Evolutionary conservation across 2,888 invertebrate species (phyloP).

Genomic region (Itoplectis maculator): DNA sequence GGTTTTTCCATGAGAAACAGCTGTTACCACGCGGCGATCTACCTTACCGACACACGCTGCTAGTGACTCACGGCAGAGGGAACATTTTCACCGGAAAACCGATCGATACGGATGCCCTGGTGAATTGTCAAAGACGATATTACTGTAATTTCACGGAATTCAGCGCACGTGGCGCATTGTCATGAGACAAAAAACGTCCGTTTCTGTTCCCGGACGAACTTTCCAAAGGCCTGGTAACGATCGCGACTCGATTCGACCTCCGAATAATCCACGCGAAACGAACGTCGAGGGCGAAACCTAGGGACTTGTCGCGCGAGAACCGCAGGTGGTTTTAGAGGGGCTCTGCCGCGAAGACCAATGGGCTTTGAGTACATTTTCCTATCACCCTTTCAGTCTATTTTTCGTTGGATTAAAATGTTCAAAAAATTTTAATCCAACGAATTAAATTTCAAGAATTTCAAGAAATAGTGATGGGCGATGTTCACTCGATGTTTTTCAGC

Average conservation of each 20-base stretch:
- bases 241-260: too few species aligned
- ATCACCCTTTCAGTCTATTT: neutral
- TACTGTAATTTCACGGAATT: neutral
- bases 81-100: conserved; percentile 19
- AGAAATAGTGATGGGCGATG: too few species aligned
- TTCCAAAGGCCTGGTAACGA: too few species aligned
- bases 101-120: conserved; percentile 23
- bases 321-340: conserved; percentile 18
- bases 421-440: too few species aligned
- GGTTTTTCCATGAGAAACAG: neutral
- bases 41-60: conserved; percentile 23
- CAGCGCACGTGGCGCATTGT: neutral
- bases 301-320: conserved; percentile 18
- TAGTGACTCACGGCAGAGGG: neutral
- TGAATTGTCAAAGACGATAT: neutral
- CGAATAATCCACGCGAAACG: neutral
- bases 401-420: too few species aligned
- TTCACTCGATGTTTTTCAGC: too few species aligned
- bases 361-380: neutral
- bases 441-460: too few species aligned
- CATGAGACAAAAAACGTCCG: neutral
- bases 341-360: neutral
- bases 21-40: conserved; percentile 1
- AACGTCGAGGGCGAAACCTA: neutral
- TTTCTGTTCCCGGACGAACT: neutral